Evolutionary conservation across 2,797 vertebrate genomes (phyloP).

Genomic region (Dallia pectoralis): DNA sequence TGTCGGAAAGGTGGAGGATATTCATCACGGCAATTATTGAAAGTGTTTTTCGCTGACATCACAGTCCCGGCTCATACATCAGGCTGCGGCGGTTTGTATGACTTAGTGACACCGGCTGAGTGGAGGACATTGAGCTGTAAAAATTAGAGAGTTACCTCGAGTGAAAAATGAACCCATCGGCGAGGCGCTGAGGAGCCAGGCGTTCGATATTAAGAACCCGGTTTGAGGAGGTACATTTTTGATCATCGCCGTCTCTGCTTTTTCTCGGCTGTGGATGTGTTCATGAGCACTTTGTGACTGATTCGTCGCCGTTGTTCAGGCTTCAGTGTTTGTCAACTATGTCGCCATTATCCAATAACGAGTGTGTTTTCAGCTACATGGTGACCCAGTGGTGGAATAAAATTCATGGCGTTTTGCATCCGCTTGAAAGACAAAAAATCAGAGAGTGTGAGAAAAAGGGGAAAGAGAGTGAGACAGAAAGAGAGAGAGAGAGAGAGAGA

Average conservation of each 20-base stretch:
- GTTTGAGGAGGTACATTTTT: constrained; percentile 44
- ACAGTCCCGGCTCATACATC: constrained; percentile 87
- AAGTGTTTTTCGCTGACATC: constrained; percentile 92
- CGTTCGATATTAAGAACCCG: constrained; percentile 63
- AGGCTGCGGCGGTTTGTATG: constrained; percentile 71
- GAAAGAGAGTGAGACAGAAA: not conserved
- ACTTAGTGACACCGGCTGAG: constrained; percentile 70
- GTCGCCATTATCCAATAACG: not conserved
- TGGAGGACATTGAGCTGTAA: constrained; percentile 73
- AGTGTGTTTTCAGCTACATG: not conserved
- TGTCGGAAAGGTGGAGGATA: constrained; percentile 88
- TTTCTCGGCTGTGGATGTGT: constrained; percentile 31
- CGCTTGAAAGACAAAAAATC: constrained; percentile 6
- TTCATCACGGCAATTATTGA: constrained; percentile 98
- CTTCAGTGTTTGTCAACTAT: constrained; percentile 7
- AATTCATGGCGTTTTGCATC: constrained; percentile 36
- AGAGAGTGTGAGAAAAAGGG: not conserved
- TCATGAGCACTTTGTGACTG: not conserved
- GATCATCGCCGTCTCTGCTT: constrained; percentile 43
- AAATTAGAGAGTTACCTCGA: constrained; percentile 71
- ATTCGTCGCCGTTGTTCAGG: not conserved
- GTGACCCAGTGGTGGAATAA: not conserved
- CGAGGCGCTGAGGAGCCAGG: constrained; percentile 55
- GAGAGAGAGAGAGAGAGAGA: not conserved
- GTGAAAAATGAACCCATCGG: constrained; percentile 73